Base-by-base conservation (phyloP, 64 coral and sea anemone species). In the Platygyra sinensis region DNA sequence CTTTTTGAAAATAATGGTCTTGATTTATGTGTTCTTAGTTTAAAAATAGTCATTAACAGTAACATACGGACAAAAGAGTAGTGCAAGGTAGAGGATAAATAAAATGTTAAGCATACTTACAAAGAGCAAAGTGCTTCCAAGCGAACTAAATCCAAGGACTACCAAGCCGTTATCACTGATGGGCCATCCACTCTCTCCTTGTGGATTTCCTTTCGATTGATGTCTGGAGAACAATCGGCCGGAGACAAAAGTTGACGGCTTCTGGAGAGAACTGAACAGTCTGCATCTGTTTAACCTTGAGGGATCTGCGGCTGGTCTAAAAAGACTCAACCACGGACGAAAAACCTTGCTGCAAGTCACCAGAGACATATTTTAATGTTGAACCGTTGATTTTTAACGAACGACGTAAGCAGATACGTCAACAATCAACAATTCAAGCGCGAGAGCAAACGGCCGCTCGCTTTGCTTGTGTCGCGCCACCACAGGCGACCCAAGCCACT, bases 341-440 rank as follows among this genome's bases (percentile, higher is more conserved):
- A 96, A 80, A 87, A 76, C 50, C 52, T 87, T 79, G 76, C 94
- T 86, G 76, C 94, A 96, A 19, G 74, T 75, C 29, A 54, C 27
- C 57, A 96, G 8, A 93, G 87, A 86, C 94, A 96, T 36, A 1
- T 96, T 19, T 0, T 82, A 22, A 51, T n/a, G 24, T 30, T 31
- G 60, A 89, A 67, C 54, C 54, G 54, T 57, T 57, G 54, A 12
- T 57, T 57, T 12, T 2, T 57, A 2, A 2, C 54, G 54, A 46
- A 0, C 3, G 3, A 46, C 42, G 5, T 46, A 46, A 46, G 42
- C 42, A 46, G 0, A 46, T 46, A 46, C 42, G 42, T 46, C 0
- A 46, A 46, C 42, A 46, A 8, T 46, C 42, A 46, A 46, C 42
- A 46, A 46, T 46, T 3, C 5, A 46, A 5, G 5, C 42, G 42